Percentiles rank a stretch among this genome's conserved stretches.
Evolutionary conservation across 2,888 invertebrate species (phyloP).

Genomic region (Ophion slaviceki): DNA sequence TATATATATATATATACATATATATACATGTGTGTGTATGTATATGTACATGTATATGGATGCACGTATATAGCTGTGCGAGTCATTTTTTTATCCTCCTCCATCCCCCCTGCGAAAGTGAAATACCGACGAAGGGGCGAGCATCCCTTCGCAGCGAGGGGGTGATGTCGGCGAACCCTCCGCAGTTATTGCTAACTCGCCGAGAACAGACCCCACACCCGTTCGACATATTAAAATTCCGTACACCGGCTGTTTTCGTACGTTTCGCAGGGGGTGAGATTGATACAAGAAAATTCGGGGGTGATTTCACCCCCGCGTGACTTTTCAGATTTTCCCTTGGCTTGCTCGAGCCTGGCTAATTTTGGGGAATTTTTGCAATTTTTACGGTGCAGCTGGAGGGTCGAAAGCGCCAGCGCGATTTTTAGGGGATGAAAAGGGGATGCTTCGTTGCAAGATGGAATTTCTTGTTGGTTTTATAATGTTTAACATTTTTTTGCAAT

Average conservation of each 20-base stretch:
- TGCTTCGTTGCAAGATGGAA: not conserved
- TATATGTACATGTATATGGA: slow-evolving; percentile 8
- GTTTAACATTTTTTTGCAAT: not conserved
- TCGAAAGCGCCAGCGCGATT: not conserved
- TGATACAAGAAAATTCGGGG: slow-evolving; percentile 25
- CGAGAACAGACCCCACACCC: slow-evolving; percentile 66
- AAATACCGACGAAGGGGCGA: slow-evolving; percentile 63
- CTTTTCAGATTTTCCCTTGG: slow-evolving; percentile 2
- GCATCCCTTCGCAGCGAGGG: slow-evolving; percentile 58
- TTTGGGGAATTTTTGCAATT: not conserved
- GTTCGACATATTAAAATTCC: slow-evolving; percentile 83
- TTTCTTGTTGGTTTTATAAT: not conserved
- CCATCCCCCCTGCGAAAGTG: slow-evolving; percentile 48
- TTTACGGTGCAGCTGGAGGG: not conserved
- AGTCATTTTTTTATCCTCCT: slow-evolving; percentile 17
- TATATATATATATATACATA: slow-evolving; percentile 3
- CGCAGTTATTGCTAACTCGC: slow-evolving; percentile 81
- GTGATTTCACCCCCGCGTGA: slow-evolving; percentile 23
- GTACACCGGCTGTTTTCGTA: slow-evolving; percentile 77
- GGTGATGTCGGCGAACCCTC: slow-evolving; percentile 71
- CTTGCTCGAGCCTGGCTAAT: not conserved
- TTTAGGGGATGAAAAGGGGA: not conserved
- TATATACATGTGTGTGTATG: slow-evolving; percentile 1
- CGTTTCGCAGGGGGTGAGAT: slow-evolving; percentile 35
- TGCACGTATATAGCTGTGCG: not conserved